These are phyloP conservation scores for Drosophila hydei DNA, from an alignment of 1,140 invertebrate genomes.

Conservation along the genomic window DNA sequence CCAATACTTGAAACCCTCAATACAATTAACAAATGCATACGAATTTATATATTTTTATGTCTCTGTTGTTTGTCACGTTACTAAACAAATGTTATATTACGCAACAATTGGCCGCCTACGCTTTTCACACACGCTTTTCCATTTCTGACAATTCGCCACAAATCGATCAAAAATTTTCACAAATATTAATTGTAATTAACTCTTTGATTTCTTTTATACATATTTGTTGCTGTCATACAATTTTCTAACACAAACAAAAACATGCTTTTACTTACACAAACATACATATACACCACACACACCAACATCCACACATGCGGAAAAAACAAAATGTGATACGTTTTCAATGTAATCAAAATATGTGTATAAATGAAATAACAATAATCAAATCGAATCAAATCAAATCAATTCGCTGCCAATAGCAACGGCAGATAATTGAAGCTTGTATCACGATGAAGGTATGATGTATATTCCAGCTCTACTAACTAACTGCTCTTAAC, in stretches of 20 bases:
- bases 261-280: conserved; percentile 44
- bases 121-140: conserved; percentile 42
- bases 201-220: conserved; percentile 65
- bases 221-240: conserved; percentile 70
- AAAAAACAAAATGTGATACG: conserved; percentile 47
- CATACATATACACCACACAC: conserved; percentile 20
- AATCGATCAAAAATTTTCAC: conserved; percentile 2
- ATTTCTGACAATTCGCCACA: conserved; percentile 9
- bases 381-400: neutral
- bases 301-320: conserved; percentile 28
- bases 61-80: conserved; percentile 7
- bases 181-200: conserved; percentile 61
- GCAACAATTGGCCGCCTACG: conserved; percentile 35
- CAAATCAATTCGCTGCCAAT: conserved; percentile 78
- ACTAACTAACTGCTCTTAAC: conserved; percentile 57
- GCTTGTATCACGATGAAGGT: conserved; percentile 96
- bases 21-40: conserved; percentile 26
- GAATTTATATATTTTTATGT: conserved; percentile 26
- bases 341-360: conserved; percentile 27
- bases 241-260: conserved; percentile 41
- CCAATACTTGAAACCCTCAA: conserved; percentile 11
- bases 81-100: conserved; percentile 6
- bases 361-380: conserved; percentile 52
- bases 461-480: conserved; percentile 85
- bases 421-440: conserved; percentile 94